These are phyloP conservation scores for Mesochorus sp. DNA, from an alignment of 2,888 invertebrate species.

Conservation along the genomic window DNA sequence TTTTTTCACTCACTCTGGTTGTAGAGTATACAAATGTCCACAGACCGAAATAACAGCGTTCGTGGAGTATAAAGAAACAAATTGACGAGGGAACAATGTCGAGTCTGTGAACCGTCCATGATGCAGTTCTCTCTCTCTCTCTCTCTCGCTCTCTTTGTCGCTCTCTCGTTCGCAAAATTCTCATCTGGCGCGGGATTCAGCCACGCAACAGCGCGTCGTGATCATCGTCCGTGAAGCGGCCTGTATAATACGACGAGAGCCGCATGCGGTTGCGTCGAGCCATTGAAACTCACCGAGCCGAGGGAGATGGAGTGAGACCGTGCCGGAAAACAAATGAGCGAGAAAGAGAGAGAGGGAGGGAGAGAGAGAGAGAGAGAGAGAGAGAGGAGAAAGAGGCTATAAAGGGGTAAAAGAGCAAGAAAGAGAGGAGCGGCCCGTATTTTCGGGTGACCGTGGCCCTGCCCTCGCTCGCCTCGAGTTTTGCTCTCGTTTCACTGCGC, in stretches of 20 bases:
- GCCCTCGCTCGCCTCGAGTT: constrained; percentile 71
- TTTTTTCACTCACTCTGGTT: not conserved
- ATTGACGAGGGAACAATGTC: constrained; percentile 42
- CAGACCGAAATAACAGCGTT: constrained; percentile 42
- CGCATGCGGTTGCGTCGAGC: constrained; percentile 59
- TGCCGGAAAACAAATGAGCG: constrained; percentile 34
- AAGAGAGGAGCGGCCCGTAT: constrained; percentile 71
- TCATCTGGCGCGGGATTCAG: constrained; percentile 27
- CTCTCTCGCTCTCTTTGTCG: not conserved
- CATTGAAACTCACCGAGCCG: constrained; percentile 73
- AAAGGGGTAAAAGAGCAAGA: constrained; percentile 3
- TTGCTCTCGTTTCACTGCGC: constrained; percentile 62
- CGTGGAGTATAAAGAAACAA: constrained; percentile 41
- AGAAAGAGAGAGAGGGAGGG: constrained; percentile 55
- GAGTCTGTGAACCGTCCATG: constrained; percentile 17
- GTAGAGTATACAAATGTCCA: not conserved
- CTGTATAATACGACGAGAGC: constrained; percentile 63
- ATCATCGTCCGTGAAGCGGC: constrained; percentile 67
- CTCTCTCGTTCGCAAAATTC: constrained; percentile 35
- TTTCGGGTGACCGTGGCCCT: constrained; percentile 81
- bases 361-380: constrained; percentile 18
- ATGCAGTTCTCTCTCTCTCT: constrained; percentile 24
- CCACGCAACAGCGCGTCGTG: constrained; percentile 53
- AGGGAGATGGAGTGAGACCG: constrained; percentile 57
- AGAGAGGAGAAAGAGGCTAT: constrained; percentile 23